Evolutionary conservation across 2,888 invertebrate species (phyloP).

Genomic region (Tetramorium bicarinatum): DNA sequence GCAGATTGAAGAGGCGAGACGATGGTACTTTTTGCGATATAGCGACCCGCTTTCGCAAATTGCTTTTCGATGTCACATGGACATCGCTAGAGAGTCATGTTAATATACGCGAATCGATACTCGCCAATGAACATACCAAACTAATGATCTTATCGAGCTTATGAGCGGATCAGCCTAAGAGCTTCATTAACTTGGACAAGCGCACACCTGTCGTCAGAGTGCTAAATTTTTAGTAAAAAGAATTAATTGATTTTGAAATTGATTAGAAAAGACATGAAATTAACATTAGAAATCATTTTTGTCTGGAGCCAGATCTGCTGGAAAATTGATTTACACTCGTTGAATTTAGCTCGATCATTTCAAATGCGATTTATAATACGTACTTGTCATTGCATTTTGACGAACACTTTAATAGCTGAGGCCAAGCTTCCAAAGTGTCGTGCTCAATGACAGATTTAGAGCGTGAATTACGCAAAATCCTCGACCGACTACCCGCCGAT

Average conservation of each 20-base stretch:
- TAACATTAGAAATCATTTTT: background rate
- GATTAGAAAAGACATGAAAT: background rate
- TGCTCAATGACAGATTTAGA: conserved; percentile 67
- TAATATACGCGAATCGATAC: conserved; percentile 58
- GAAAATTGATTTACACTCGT: conserved; percentile 29
- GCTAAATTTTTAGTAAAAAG: background rate
- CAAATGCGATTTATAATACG: conserved; percentile 13
- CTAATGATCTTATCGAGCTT: conserved; percentile 10
- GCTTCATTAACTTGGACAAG: conserved; percentile 35
- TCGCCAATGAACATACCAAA: conserved; percentile 36
- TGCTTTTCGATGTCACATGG: conserved; percentile 48
- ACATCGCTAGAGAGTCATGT: conserved; percentile 36
- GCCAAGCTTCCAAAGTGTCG: conserved; percentile 58
- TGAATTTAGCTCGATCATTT: conserved; percentile 56
- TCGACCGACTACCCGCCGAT: conserved; percentile 60
- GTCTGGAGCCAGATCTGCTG: background rate
- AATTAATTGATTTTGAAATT: background rate
- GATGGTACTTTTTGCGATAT: conserved; percentile 35
- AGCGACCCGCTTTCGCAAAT: conserved; percentile 49
- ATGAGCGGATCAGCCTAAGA: conserved; percentile 10
- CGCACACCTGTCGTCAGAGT: background rate
- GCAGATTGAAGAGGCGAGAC: conserved; percentile 46
- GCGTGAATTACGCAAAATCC: conserved; percentile 68
- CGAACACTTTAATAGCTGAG: conserved; percentile 62
- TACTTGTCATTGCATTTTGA: conserved; percentile 14